phyloP scores from a whole-genome alignment of 2,888 invertebrate species.

The Archips crataeganus region DNA sequence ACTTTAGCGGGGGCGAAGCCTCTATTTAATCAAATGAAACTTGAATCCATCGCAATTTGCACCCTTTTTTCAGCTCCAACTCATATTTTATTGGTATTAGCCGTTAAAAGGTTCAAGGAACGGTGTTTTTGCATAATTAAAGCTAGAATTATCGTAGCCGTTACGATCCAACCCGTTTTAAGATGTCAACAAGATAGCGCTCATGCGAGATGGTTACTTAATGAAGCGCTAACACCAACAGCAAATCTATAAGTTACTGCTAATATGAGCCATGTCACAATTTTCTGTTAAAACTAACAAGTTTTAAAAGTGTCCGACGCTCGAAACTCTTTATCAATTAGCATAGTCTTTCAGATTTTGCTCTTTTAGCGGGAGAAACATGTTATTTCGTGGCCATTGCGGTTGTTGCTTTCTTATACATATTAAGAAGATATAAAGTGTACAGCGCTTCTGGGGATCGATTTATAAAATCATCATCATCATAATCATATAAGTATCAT shows the following conservation, averaged over 20 bases:
- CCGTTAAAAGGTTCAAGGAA: slow-evolving; percentile 61
- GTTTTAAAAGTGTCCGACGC: background rate
- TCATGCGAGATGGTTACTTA: slow-evolving; percentile 36
- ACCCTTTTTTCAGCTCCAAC: background rate
- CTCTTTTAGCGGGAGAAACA: no score
- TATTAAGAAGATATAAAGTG: no score
- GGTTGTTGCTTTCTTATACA: no score
- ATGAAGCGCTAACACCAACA: slow-evolving; percentile 35
- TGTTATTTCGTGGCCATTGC: no score
- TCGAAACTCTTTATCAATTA: no score
- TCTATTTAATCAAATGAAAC: background rate
- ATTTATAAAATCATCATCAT: no score
- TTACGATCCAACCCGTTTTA: slow-evolving; percentile 43
- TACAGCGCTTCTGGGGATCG: no score
- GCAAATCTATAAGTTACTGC: slow-evolving; percentile 11
- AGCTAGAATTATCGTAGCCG: slow-evolving; percentile 49
- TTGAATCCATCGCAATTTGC: background rate
- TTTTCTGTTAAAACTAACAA: background rate
- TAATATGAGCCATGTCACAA: background rate
- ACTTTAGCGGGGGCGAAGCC: no score
- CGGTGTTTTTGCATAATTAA: slow-evolving; percentile 35
- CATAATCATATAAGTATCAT: no score
- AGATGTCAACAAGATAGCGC: slow-evolving; percentile 38
- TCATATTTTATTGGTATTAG: background rate
- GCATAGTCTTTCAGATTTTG: no score